A percentile compares a stretch with the other conserved stretches of the same genome.
Conservation (phyloP, 1,140 invertebrate genomes). For the Zaprionus inermis region DNA sequence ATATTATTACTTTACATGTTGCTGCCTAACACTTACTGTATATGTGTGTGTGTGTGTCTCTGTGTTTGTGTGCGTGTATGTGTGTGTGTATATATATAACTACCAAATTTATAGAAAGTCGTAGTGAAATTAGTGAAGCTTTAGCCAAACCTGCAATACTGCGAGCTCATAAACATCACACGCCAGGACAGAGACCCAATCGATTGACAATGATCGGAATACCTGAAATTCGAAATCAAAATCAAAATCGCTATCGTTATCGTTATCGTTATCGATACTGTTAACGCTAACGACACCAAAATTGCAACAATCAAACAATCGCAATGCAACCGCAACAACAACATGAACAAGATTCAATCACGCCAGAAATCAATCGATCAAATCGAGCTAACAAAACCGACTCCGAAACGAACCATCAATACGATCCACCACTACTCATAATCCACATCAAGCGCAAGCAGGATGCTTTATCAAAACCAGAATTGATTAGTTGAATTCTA, state of each 20-base stretch:
- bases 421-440: conserved; percentile 19
- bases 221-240: conserved; percentile 12
- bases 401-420: conserved; percentile 14
- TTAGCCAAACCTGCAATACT: conserved; percentile 83
- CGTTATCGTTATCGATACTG: conserved; percentile 37
- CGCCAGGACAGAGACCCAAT: conserved; percentile 64
- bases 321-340: conserved; percentile 10
- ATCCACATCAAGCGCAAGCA: conserved; percentile 56
- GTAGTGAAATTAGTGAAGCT: conserved; percentile 84
- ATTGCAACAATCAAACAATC: conserved; percentile 15
- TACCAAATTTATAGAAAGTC: conserved; percentile 76
- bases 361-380: conserved; percentile 28
- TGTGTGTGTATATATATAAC: conserved; percentile 9
- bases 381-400: conserved; percentile 5
- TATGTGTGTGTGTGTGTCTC: conserved; percentile 21
- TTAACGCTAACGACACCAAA: conserved; percentile 29
- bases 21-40: conserved; percentile 24
- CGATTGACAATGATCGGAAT: conserved; percentile 55
- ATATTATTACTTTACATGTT: conserved; percentile 27
- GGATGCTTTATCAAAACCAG: conserved; percentile 82
- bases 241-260: conserved; percentile 28
- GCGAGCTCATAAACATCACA: conserved; percentile 78
- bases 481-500: conserved; percentile 85
- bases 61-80: neutral
- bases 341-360: neutral